phyloP scores from a whole-genome alignment of 2,113 vertebrate genomes.

The Hypanus sabinus region DNA sequence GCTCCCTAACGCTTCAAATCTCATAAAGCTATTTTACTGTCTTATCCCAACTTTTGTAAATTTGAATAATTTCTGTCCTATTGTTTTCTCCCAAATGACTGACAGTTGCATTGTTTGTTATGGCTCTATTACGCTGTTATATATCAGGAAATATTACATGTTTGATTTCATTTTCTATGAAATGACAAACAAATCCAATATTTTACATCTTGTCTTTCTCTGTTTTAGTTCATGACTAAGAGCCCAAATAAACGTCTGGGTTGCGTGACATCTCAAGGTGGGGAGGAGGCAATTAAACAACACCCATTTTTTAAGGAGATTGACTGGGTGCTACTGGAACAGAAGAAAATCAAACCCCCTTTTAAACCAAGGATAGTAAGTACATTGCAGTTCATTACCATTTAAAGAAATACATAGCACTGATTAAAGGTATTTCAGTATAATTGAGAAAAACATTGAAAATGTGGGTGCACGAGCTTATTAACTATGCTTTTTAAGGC shows the following conservation, averaged over 20 bases:
- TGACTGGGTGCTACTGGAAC: slow-evolving; percentile 92
- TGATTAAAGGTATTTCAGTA: not conserved
- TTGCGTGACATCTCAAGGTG: slow-evolving; percentile 80
- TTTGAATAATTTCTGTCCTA: not conserved
- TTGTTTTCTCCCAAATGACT: not conserved
- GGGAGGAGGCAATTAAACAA: slow-evolving; percentile 89
- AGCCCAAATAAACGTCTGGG: slow-evolving; percentile 90
- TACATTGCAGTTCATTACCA: slow-evolving; percentile 40
- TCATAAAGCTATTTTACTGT: not conserved
- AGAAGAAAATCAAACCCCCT: slow-evolving; percentile 90
- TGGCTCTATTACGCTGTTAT: not conserved
- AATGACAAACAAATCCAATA: not conserved
- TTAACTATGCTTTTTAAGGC: no score
- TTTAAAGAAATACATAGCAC: not conserved
- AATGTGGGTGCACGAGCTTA: not conserved
- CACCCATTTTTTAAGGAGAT: slow-evolving; percentile 96
- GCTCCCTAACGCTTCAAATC: no score
- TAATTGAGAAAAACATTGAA: not conserved
- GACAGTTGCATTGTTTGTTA: not conserved
- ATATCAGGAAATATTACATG: not conserved
- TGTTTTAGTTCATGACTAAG: slow-evolving; percentile 94
- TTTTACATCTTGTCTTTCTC: slow-evolving; percentile 30
- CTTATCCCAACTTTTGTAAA: not conserved
- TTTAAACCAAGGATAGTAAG: slow-evolving; percentile 98
- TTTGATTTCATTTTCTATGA: not conserved